Evolutionary conservation across 2,888 invertebrate species (phyloP), one percentile per base, ranked within the genome.

Genomic region (Epistrophe eligans): DNA sequence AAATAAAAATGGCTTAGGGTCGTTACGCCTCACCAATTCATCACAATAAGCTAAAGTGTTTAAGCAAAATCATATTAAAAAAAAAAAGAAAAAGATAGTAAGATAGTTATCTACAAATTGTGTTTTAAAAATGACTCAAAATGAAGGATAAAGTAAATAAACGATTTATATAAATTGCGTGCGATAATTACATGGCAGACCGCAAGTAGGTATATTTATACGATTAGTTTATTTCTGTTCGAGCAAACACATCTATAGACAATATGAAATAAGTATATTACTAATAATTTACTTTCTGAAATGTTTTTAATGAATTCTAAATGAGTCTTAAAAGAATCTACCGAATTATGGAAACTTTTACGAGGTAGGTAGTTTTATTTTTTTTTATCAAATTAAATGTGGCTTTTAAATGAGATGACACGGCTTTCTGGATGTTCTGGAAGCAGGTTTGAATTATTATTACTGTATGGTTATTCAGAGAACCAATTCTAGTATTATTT

Each of bases 1-100:
- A 76, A 70, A 66, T 79, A 58, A 71, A 85, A 85, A 85, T 85
- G 67, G 84, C 57, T 80, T 77, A 84, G 67, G 72, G 76, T 77
- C 84, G 81, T 81, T 70, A 62, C 70, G 84, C 81, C 55, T 81
- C 81, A 81, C 58, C 66, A 81, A 73, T 66, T 71, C 57, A 58
- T 24, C 48, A 71, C 70, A 77, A 81, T 55, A 71, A 35, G 35
- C 67, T 67, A 19, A 50, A 48, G 28, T 60, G 40, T 64, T 64
- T 43, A 9, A 64, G 45, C 43, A 45, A n/a, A 64, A 64, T 58
- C 17, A 50, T 50, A 17, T 35, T 19, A 5, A n/a, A 66, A 24
- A 38, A 2, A 15, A 60, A 19, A 62, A 17, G n/a, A 52, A 64
- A n/a, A 24, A 64, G 10, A 45, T 43, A 64, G 7, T 38, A 38